phyloP scores from a whole-genome alignment of 2,888 invertebrate genomes.

The Drosophila pseudotalamancana region DNA sequence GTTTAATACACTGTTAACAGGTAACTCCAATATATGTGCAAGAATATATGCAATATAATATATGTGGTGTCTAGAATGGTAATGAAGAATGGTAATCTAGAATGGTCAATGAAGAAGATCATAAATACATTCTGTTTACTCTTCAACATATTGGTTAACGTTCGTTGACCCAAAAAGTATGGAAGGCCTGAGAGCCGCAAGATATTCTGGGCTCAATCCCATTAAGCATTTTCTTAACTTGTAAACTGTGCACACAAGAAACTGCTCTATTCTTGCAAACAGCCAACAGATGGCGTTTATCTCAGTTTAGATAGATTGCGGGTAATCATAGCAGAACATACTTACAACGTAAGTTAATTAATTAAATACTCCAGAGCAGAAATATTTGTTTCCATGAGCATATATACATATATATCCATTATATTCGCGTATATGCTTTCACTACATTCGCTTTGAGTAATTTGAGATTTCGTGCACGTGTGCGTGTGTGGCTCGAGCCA shows the following conservation, averaged over 20 bases:
- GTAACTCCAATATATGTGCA: too few species aligned
- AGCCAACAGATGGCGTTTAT: slow-evolving; percentile 8
- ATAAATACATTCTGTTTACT: too few species aligned
- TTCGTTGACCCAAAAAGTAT: too few species aligned
- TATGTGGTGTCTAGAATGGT: too few species aligned
- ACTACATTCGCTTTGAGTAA: slow-evolving; percentile 61
- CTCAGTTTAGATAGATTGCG: slow-evolving; percentile 35
- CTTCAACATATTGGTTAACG: too few species aligned
- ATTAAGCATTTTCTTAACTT: neutral
- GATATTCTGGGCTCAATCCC: too few species aligned
- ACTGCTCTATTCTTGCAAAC: too few species aligned
- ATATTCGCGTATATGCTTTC: slow-evolving; percentile 25
- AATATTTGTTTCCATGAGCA: neutral
- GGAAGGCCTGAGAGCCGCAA: too few species aligned
- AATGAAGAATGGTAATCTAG: too few species aligned
- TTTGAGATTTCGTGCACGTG: slow-evolving; percentile 21
- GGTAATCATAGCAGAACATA: slow-evolving; percentile 53
- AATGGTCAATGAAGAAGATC: too few species aligned
- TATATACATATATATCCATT: slow-evolving; percentile 4
- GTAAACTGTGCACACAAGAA: neutral
- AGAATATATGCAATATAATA: too few species aligned
- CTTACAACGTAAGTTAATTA: slow-evolving; percentile 70
- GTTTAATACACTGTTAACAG: too few species aligned
- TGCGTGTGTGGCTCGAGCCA: slow-evolving; percentile 18
- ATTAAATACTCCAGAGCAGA: slow-evolving; percentile 38